Evolutionary conservation across 2,888 invertebrate genomes (phyloP).

Genomic region (Athalia cordata): DNA sequence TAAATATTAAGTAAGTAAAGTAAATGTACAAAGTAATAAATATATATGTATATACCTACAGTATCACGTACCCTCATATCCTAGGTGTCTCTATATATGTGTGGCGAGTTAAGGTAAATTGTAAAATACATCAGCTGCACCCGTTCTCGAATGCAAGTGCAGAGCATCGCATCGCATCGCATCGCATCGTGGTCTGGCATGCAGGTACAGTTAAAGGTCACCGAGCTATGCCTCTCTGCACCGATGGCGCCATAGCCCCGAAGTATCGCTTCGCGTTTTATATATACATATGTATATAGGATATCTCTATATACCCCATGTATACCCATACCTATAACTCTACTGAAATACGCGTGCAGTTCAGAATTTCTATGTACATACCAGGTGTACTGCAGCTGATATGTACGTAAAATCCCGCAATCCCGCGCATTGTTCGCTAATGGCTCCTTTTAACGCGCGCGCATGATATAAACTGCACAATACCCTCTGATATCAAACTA

Average conservation of each 20-base stretch:
- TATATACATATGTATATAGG: conserved; percentile 16
- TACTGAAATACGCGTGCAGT: not conserved
- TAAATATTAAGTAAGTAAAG: no score
- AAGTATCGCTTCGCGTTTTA: not conserved
- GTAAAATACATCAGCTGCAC: not conserved
- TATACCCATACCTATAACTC: conserved; percentile 2
- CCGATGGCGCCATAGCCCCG: conserved; percentile 53
- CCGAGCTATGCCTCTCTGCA: conserved; percentile 43
- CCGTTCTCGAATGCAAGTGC: conserved; percentile 55
- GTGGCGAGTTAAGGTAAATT: conserved; percentile 12
- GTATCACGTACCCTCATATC: no score
- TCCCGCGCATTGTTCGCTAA: conserved; percentile 65
- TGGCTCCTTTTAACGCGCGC: conserved; percentile 54
- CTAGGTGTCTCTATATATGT: not conserved
- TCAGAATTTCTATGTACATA: not conserved
- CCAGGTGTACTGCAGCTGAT: not conserved
- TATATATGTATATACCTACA: no score
- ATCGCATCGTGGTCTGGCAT: conserved; percentile 52
- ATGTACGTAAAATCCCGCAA: not conserved
- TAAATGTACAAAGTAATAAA: no score
- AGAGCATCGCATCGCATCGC: conserved; percentile 55
- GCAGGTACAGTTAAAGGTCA: conserved; percentile 71
- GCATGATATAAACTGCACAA: conserved; percentile 2
- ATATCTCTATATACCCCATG: not conserved
- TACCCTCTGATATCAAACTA: no score